Base-by-base conservation (phyloP, 2,113 vertebrate species). In the Pogona vitticeps region DNA sequence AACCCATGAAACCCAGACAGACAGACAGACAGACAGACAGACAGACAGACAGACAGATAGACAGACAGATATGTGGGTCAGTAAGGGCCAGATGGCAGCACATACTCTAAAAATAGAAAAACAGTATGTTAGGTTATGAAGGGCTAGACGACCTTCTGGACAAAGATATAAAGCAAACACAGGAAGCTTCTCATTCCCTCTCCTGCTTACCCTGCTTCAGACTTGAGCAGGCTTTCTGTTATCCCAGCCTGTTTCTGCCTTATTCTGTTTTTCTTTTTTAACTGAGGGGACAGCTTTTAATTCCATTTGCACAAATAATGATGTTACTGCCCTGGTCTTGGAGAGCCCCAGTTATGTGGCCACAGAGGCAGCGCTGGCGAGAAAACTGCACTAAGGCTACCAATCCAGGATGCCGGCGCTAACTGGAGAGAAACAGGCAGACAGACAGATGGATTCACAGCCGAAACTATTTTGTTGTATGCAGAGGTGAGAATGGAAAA, bases 71-170 rank as follows among this genome's bases (percentile, higher is more conserved):
- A n/a, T n/a, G n/a, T 1, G 67, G 59, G 28, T 46, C 58, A 40
- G 58, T 20, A 46, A 46, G 28, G 28, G 26, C 70, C 23, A 75
- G 46, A 33, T 8, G 61, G 59, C 33, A 38, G 70, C 5, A 33
- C 38, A 75, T 31, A 56, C n/a, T 42, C 67, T 21, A 68, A 23
- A 20, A 61, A 59, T 10, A 58, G 46, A 84, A 40, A 3, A 84
- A 17, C 46, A 17, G 1, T n/a, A 26, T 20, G 2, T 15, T n/a
- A 17, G 28, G 3, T 58, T 38, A 56, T 61, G 20, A 65, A 65
- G 46, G 61, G 28, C 65, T 68, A 68, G 31, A 20, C 71, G 77
- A 86, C 77, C 70, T 81, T 82, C 59, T 87, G 85, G 79, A 75
- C n/a, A 79, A 56, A 70, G 46, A 56, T 58, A 28, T 31, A 15